Evolutionary conservation across 2,888 invertebrate species (phyloP).

Genomic region (Artemia sinica): DNA sequence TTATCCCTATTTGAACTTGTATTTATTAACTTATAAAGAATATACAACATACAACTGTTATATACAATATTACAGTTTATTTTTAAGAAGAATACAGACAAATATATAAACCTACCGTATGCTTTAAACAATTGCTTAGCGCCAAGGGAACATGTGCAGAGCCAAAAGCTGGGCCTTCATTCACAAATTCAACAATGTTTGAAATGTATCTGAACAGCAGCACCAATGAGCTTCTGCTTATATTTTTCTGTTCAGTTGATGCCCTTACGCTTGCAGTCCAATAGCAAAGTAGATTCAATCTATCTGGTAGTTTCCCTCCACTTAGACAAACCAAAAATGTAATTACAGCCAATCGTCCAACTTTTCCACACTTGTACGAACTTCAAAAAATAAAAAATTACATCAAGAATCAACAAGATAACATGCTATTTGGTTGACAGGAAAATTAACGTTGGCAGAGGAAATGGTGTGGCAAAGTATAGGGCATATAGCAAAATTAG

Average conservation of each 20-base stretch:
- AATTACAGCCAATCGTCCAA: background rate
- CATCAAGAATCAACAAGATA: background rate
- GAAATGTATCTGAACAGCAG: slow-evolving; percentile 45
- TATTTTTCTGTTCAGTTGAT: slow-evolving; percentile 39
- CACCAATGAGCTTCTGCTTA: slow-evolving; percentile 45
- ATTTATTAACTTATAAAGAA: too few species aligned
- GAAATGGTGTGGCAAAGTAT: too few species aligned
- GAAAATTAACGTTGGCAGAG: too few species aligned
- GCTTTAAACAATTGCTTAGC: slow-evolving; percentile 52
- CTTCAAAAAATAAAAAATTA: background rate
- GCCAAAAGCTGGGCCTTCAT: slow-evolving; percentile 44
- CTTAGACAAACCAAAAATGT: background rate
- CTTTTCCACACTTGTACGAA: background rate
- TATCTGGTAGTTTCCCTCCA: background rate
- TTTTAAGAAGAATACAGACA: background rate
- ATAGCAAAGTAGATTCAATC: slow-evolving; percentile 5
- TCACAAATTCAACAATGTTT: slow-evolving; percentile 43
- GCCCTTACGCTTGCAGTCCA: background rate
- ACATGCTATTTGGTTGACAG: too few species aligned
- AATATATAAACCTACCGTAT: slow-evolving; percentile 31
- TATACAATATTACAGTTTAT: too few species aligned
- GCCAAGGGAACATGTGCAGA: slow-evolving; percentile 44
- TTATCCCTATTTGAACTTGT: too few species aligned
- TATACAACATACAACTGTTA: too few species aligned
- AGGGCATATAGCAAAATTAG: too few species aligned